phyloP scores from a whole-genome alignment of 1,140 invertebrate genomes.

The Drosophila bocki region DNA sequence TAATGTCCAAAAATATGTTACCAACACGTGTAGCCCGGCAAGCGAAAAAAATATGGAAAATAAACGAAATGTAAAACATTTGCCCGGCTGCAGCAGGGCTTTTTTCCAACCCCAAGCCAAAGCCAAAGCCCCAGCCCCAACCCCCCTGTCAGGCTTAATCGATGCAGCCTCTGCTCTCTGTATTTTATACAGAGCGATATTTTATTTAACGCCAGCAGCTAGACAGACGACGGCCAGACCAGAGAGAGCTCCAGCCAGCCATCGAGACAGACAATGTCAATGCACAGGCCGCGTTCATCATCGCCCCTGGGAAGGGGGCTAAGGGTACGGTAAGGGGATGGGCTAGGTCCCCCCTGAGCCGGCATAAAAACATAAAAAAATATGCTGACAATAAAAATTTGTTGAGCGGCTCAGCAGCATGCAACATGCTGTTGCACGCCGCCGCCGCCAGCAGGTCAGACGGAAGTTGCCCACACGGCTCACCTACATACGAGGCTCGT shows the following conservation, averaged over 20 bases:
- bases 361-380: constrained; percentile 76
- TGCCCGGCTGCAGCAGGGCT: constrained; percentile 55
- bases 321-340: neutral
- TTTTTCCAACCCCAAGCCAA: constrained; percentile 7
- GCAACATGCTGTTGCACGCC: constrained; percentile 78
- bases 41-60: constrained; percentile 51
- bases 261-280: constrained; percentile 63
- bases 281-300: constrained; percentile 71
- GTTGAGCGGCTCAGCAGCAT: constrained; percentile 75
- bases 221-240: constrained; percentile 45
- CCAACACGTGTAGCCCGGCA: constrained; percentile 72
- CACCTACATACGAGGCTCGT: constrained; percentile 38
- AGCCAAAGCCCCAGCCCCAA: neutral
- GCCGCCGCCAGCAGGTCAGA: constrained; percentile 52
- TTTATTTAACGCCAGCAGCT: constrained; percentile 77
- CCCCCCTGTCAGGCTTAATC: constrained; percentile 69
- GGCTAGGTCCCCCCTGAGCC: constrained; percentile 11
- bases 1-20: constrained; percentile 83
- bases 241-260: constrained; percentile 16
- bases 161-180: constrained; percentile 56
- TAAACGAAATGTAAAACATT: constrained; percentile 54
- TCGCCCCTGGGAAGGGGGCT: constrained; percentile 32
- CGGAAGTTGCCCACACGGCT: constrained; percentile 43
- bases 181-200: constrained; percentile 74
- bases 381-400: constrained; percentile 83